Percentiles rank a stretch among this genome's conserved stretches.
phyloP scores from a whole-genome alignment of 1,140 invertebrate genomes.

The Drosophila ambigua region DNA sequence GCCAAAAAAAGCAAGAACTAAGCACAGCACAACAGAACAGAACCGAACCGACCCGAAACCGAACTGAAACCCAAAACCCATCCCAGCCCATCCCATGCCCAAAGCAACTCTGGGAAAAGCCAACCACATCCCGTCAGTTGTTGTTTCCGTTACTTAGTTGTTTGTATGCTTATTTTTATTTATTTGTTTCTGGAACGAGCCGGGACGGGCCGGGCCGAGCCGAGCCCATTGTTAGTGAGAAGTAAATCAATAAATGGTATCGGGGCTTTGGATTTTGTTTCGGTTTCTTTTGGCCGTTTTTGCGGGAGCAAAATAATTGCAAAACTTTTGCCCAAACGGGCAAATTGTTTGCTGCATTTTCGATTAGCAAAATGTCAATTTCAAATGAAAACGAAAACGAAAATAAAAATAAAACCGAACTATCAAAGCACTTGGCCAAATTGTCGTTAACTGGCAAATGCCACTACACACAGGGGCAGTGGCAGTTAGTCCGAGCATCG shows the following conservation, averaged over 20 bases:
- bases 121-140: slow-evolving; percentile 66
- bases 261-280: slow-evolving; percentile 49
- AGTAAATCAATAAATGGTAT: slow-evolving; percentile 81
- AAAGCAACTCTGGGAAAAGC: neutral
- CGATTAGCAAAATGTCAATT: slow-evolving; percentile 82
- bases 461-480: slow-evolving; percentile 33
- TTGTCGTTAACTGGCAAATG: slow-evolving; percentile 62
- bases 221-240: slow-evolving; percentile 68
- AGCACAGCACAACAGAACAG: neutral
- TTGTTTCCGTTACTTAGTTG: slow-evolving; percentile 74
- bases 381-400: slow-evolving; percentile 51
- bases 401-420: slow-evolving; percentile 73
- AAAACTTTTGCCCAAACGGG: slow-evolving; percentile 68
- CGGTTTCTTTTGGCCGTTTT: slow-evolving; percentile 2
- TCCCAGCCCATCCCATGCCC: neutral
- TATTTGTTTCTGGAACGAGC: slow-evolving; percentile 40
- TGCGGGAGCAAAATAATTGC: slow-evolving; percentile 71
- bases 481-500: slow-evolving; percentile 11
- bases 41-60: slow-evolving; percentile 30
- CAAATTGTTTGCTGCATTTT: slow-evolving; percentile 81
- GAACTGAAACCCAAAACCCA: slow-evolving; percentile 17
- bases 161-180: slow-evolving; percentile 81
- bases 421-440: slow-evolving; percentile 57
- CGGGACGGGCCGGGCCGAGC: neutral
- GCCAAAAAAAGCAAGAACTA: slow-evolving; percentile 49